Evolutionary conservation across 2,797 vertebrate genomes (phyloP).

Genomic region (Atherinosoma microstoma): DNA sequence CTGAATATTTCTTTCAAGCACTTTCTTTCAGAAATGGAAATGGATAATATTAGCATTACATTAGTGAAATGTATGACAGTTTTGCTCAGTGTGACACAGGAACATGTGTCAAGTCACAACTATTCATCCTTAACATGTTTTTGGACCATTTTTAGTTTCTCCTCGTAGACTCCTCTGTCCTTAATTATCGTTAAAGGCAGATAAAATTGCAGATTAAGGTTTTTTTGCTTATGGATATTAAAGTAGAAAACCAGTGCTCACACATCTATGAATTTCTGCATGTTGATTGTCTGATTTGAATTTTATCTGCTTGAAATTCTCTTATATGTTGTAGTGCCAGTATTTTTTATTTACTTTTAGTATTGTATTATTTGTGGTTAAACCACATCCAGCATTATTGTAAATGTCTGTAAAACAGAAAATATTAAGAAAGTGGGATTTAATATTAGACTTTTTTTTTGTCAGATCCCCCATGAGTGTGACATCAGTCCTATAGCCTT

Average conservation of each 20-base stretch:
- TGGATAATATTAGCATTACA: constrained; percentile 27
- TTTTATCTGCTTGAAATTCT: constrained; percentile 10
- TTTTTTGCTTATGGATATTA: constrained; percentile 40
- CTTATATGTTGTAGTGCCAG: not conserved
- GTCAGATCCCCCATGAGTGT: not conserved
- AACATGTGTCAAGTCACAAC: constrained; percentile 8
- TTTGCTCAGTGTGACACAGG: constrained; percentile 13
- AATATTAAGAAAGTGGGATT: not conserved
- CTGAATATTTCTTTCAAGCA: constrained; percentile 37
- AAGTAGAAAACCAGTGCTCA: constrained; percentile 27
- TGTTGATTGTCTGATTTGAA: constrained; percentile 19
- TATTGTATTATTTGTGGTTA: not conserved
- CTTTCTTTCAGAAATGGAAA: constrained; percentile 25
- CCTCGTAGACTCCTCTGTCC: constrained; percentile 31
- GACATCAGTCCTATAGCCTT: not conserved
- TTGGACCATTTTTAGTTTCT: constrained; percentile 18
- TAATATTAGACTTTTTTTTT: not conserved
- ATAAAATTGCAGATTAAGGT: constrained; percentile 47
- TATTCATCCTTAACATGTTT: not conserved
- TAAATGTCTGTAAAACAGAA: not conserved
- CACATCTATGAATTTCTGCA: constrained; percentile 17
- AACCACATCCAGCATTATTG: not conserved
- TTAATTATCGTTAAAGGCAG: constrained; percentile 24
- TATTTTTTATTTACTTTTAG: constrained; percentile 11
- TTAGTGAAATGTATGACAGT: constrained; percentile 21